Evolutionary conservation across 1,140 invertebrate species (phyloP).

Genomic region (Trichonephila clavata): DNA sequence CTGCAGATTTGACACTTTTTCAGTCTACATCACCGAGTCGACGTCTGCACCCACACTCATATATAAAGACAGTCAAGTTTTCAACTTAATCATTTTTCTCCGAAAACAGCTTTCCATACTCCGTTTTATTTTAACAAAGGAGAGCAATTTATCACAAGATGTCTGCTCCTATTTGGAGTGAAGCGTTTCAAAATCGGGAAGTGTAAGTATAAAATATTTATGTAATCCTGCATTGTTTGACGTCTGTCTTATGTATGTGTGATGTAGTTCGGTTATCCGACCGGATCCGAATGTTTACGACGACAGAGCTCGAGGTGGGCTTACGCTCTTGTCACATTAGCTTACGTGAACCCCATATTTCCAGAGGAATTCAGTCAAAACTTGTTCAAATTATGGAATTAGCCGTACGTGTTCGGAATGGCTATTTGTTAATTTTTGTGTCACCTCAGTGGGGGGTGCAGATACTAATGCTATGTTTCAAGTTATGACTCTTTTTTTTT

Average conservation of each 20-base stretch:
- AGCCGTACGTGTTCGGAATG: not conserved
- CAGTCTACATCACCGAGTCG: too few species aligned
- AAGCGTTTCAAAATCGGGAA: not conserved
- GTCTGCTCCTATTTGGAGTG: not conserved
- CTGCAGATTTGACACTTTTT: too few species aligned
- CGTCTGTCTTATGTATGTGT: not conserved
- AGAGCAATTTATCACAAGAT: not conserved
- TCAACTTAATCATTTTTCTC: not conserved
- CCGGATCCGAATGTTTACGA: not conserved
- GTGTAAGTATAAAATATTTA: conserved; percentile 29
- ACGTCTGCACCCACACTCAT: not conserved
- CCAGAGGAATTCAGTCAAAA: not conserved
- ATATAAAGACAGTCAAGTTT: not conserved
- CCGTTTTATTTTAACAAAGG: not conserved
- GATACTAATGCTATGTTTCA: not conserved
- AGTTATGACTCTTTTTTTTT: not conserved
- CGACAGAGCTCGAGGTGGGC: not conserved
- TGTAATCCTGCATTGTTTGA: conserved; percentile 16
- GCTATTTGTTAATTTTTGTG: not conserved
- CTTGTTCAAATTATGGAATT: not conserved
- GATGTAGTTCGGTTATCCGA: not conserved
- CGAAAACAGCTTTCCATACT: not conserved
- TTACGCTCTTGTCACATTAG: not conserved
- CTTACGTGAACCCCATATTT: conserved; percentile 1
- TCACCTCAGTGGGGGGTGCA: not conserved